phyloP scores from a whole-genome alignment of 2,888 invertebrate genomes.

The Phaedon cochleariae region DNA sequence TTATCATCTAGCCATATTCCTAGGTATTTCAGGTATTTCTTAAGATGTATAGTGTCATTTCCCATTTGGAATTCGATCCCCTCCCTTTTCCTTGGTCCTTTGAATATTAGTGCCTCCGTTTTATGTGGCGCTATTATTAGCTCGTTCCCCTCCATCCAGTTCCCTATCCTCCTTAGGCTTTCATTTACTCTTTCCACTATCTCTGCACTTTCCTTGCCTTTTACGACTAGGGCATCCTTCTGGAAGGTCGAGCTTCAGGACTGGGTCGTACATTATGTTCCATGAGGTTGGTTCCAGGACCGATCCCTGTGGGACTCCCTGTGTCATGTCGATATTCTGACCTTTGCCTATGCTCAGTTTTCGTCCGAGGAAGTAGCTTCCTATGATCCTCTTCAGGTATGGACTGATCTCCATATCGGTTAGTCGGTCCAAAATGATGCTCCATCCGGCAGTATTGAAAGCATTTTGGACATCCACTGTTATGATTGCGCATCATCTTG shows the following conservation, averaged over 20 bases:
- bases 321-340: background rate
- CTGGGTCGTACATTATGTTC: background rate
- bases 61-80: background rate
- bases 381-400: background rate
- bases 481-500: conserved; percentile 1
- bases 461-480: background rate
- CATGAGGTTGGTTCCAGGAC: background rate
- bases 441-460: no score
- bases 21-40: background rate
- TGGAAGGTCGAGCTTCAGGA: background rate
- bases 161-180: background rate
- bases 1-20: background rate
- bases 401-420: background rate
- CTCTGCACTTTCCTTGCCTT: background rate
- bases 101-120: conserved; percentile 11
- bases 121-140: background rate
- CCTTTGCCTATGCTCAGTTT: background rate
- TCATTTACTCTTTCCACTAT: background rate
- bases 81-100: conserved; percentile 4
- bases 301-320: conserved; percentile 1
- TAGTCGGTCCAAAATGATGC: background rate
- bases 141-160: background rate
- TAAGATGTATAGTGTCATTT: background rate
- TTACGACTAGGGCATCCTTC: background rate
- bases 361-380: background rate